Evolutionary conservation across 2,797 vertebrate species (phyloP).

Genomic region (Clarias laeviceps): DNA sequence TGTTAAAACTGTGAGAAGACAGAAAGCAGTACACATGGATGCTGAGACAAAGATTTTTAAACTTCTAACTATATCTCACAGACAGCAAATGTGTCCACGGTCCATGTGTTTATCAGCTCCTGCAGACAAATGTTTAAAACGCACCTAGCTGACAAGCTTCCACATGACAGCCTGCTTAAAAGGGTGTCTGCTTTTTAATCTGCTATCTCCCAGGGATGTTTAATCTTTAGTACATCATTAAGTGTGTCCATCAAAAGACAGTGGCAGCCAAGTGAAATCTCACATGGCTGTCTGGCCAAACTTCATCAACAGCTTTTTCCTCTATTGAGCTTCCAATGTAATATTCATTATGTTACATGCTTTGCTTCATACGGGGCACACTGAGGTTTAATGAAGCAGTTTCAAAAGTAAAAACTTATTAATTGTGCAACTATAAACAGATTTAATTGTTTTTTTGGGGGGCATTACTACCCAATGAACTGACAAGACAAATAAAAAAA

Average conservation of each 20-base stretch:
- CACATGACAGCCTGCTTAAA: constrained; percentile 39
- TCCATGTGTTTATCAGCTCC: constrained; percentile 38
- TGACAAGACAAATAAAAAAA: not conserved
- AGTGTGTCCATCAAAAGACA: constrained; percentile 34
- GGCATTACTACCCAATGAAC: not conserved
- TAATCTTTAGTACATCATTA: constrained; percentile 50
- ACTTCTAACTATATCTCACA: constrained; percentile 42
- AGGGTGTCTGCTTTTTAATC: constrained; percentile 43
- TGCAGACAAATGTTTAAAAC: constrained; percentile 41
- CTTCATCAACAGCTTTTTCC: not conserved
- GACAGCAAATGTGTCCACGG: constrained; percentile 34
- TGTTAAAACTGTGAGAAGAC: constrained; percentile 55
- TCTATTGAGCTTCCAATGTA: not conserved
- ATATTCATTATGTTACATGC: not conserved
- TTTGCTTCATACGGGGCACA: not conserved
- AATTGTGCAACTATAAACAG: not conserved
- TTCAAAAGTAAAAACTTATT: not conserved
- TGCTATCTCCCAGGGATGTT: constrained; percentile 40
- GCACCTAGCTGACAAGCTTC: constrained; percentile 33
- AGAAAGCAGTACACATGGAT: constrained; percentile 25
- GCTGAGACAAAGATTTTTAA: constrained; percentile 44
- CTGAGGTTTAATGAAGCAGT: not conserved
- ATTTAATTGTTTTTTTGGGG: not conserved
- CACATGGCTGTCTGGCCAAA: constrained; percentile 22
- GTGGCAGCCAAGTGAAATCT: constrained; percentile 22